These are phyloP conservation scores for Cynaeus angustus DNA, from an alignment of 2,888 invertebrate genomes.

Conservation along the genomic window DNA sequence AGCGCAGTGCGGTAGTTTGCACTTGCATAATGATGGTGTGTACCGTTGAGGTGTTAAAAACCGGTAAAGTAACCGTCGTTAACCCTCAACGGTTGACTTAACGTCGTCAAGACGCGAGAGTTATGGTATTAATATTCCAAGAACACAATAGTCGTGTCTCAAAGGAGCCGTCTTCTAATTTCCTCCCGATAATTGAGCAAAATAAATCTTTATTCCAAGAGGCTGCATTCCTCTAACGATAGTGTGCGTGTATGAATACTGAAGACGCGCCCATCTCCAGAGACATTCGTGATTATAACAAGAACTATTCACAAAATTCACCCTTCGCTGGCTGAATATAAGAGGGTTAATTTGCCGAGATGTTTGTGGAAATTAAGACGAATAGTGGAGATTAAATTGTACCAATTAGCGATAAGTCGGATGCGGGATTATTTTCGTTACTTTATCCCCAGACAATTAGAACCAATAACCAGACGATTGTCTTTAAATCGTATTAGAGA, in stretches of 20 bases:
- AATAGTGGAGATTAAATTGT: constrained; percentile 33
- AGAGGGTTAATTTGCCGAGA: constrained; percentile 42
- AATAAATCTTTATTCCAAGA: constrained; percentile 34
- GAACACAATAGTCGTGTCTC: constrained; percentile 25
- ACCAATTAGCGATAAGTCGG: constrained; percentile 33
- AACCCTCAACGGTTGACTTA: constrained; percentile 2
- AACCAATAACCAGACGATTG: constrained; percentile 26
- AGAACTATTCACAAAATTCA: constrained; percentile 45
- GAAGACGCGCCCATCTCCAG: constrained; percentile 27
- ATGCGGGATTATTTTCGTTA: constrained; percentile 27
- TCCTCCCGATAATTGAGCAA: constrained; percentile 33
- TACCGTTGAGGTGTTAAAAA: too few species aligned
- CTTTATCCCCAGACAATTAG: constrained; percentile 24
- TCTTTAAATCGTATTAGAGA: constrained; percentile 12
- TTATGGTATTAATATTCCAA: constrained; percentile 18
- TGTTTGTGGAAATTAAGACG: constrained; percentile 43
- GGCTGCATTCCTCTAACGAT: constrained; percentile 30
- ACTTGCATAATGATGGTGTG: constrained; percentile 49
- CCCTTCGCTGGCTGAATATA: constrained; percentile 39
- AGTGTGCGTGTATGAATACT: constrained; percentile 37
- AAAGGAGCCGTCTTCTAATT: constrained; percentile 21
- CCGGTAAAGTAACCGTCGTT: not conserved
- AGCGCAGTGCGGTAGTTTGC: constrained; percentile 62
- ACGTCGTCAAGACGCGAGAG: not conserved
- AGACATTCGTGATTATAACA: constrained; percentile 40